Evolutionary conservation across 2,113 vertebrate species (phyloP), one percentile per base, ranked within the genome.

Genomic region (Microtus ochrogaster): DNA sequence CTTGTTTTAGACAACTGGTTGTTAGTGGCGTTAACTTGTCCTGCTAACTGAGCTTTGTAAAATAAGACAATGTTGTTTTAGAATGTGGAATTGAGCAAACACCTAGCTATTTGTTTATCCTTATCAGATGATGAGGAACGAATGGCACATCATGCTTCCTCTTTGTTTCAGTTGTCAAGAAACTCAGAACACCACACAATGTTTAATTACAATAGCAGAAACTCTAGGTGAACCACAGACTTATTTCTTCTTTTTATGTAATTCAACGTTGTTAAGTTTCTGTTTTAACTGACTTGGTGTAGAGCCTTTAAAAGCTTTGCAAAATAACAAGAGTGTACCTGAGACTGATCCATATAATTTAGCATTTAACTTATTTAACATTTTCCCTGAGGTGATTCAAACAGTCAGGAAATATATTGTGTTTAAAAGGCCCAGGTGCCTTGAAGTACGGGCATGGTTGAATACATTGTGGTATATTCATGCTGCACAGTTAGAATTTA

Each of bases 91-190:
- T 86, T 89, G 83, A 93, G 41, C 83, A 89, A 94, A 79, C 55
- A 95, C 74, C 91, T 87, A 93, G 58, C 52, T 81, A 47, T 7
- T 61, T 83, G 94, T 93, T 94, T 96, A 74, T 76, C 83, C 89
- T 89, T 88, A 72, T 93, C 84, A 88, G 61, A 44, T 74, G 61
- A 88, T 85, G 70, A 49, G 36, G 77, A 89, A 86, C 41, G 65
- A 94, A 87, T 68, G 19, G 47, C 39, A 90, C n/a, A 70, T 7
- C 61, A 26, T 76, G 12, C 61, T 96, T 93, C 26, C 41, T 97
- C 83, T 96, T 87, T 93, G 66, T 87, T 95, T 92, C 39, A 39
- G 30, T 97, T 97, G 76, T 94, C 70, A 89, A 24, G 73, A 96
- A 95, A 96, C 77, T 74, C 44, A 96, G 58, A 92, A 94, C 65